Conservation (phyloP, 2,797 vertebrate species). For the Amazona finschi region DNA sequence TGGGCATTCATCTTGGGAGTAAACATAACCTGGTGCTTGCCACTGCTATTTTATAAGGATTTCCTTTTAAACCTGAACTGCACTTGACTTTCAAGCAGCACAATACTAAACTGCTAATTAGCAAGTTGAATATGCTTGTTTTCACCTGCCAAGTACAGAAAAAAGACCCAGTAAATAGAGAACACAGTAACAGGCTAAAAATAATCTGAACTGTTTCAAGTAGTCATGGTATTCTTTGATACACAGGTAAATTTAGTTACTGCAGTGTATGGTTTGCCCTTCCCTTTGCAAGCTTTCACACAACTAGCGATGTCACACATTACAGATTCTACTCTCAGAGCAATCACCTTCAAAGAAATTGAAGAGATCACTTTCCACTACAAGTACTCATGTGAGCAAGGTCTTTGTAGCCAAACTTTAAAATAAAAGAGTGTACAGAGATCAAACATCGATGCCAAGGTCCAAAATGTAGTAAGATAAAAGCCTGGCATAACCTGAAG, state of each 20-base stretch:
- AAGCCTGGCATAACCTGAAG: background rate
- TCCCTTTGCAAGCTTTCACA: background rate
- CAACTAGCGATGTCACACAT: background rate
- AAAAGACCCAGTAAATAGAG: background rate
- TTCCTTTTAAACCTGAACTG: background rate
- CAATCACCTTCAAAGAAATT: background rate
- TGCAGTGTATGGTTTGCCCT: background rate
- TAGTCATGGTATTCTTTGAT: background rate
- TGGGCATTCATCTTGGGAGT: background rate
- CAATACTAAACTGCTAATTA: background rate
- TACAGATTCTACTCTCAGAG: background rate
- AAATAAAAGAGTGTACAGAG: background rate
- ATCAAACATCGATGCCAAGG: background rate
- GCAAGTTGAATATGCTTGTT: background rate
- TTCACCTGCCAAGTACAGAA: background rate
- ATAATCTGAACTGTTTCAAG: background rate
- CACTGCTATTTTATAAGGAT: background rate
- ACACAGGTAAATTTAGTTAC: background rate
- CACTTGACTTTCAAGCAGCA: background rate
- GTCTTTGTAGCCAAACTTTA: background rate
- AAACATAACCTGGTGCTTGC: background rate
- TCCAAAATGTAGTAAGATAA: background rate
- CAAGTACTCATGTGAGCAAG: background rate
- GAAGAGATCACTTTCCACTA: background rate
- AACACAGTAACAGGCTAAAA: fast-evolving